These are phyloP conservation scores for Alloplasta piceator DNA, from an alignment of 2,888 invertebrate species.

Conservation along the genomic window DNA sequence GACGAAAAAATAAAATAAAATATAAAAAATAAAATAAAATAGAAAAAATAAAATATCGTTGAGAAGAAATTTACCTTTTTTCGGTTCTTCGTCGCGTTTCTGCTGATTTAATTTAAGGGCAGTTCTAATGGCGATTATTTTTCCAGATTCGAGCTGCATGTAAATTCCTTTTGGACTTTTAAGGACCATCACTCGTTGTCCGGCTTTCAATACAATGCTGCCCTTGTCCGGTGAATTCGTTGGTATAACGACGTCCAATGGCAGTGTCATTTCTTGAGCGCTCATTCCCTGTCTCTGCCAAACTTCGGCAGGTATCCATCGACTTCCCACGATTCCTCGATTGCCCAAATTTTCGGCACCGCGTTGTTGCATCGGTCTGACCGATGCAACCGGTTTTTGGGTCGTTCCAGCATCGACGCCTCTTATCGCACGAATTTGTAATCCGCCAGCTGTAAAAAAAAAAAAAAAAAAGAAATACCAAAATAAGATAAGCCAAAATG, in stretches of 20 bases:
- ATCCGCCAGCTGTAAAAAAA: constrained; percentile 77
- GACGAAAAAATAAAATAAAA: too few relatives aligned
- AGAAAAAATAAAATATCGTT: too few relatives aligned
- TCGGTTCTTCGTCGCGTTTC: constrained; percentile 83
- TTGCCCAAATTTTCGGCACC: constrained; percentile 82
- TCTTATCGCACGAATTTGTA: constrained; percentile 86
- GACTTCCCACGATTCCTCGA: constrained; percentile 84
- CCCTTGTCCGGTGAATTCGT: constrained; percentile 95
- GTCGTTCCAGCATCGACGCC: constrained; percentile 86
- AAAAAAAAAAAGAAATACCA: not conserved
- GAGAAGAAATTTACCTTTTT: constrained; percentile 77
- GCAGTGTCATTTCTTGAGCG: constrained; percentile 96
- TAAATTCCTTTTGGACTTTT: constrained; percentile 98
- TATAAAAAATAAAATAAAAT: too few relatives aligned
- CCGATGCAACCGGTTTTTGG: constrained; percentile 88
- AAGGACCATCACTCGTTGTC: constrained; percentile 96
- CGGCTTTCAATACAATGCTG: constrained; percentile 95
- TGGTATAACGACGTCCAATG: constrained; percentile 96
- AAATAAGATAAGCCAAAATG: too few relatives aligned
- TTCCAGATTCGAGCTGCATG: constrained; percentile 96
- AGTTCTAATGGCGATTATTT: constrained; percentile 96
- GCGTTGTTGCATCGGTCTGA: constrained; percentile 90
- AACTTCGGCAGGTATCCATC: constrained; percentile 95
- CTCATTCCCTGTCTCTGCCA: constrained; percentile 98
- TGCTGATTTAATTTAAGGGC: constrained; percentile 88